These are phyloP conservation scores for Nomada lathburiana DNA, from an alignment of 2,888 invertebrate genomes.

Conservation along the genomic window DNA sequence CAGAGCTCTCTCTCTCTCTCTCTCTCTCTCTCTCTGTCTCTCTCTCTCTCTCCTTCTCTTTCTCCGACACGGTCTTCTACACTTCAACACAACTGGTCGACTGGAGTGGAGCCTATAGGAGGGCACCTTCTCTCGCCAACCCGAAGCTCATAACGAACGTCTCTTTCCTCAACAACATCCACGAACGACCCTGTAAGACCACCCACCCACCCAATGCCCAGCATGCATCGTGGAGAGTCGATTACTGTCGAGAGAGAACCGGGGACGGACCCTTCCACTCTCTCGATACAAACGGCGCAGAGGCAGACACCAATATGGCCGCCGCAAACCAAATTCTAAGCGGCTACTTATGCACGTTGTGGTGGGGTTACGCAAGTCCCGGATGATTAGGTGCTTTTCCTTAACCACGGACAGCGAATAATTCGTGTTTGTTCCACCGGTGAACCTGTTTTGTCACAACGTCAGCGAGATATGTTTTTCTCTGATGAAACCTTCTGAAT, in stretches of 20 bases:
- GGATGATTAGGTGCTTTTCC: slow-evolving; percentile 26
- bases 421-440: too few species aligned
- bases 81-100: background rate
- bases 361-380: slow-evolving; percentile 50
- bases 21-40: slow-evolving; percentile 9
- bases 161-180: slow-evolving; percentile 47
- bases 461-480: too few species aligned
- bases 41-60: slow-evolving; percentile 17
- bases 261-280: slow-evolving; percentile 53
- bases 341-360: slow-evolving; percentile 4
- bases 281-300: slow-evolving; percentile 20
- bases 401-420: too few species aligned
- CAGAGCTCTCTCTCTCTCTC: slow-evolving; percentile 17
- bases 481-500: too few species aligned
- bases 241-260: slow-evolving; percentile 63
- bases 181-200: slow-evolving; percentile 56
- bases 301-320: slow-evolving; percentile 59
- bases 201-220: slow-evolving; percentile 46
- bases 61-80: slow-evolving; percentile 13
- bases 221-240: slow-evolving; percentile 64
- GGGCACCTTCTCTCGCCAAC: slow-evolving; percentile 41
- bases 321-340: slow-evolving; percentile 43
- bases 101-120: slow-evolving; percentile 45
- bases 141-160: background rate
- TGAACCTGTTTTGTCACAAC: background rate